Base-by-base conservation (phyloP, 2,113 vertebrate species). In the Pteruthius melanotis region DNA sequence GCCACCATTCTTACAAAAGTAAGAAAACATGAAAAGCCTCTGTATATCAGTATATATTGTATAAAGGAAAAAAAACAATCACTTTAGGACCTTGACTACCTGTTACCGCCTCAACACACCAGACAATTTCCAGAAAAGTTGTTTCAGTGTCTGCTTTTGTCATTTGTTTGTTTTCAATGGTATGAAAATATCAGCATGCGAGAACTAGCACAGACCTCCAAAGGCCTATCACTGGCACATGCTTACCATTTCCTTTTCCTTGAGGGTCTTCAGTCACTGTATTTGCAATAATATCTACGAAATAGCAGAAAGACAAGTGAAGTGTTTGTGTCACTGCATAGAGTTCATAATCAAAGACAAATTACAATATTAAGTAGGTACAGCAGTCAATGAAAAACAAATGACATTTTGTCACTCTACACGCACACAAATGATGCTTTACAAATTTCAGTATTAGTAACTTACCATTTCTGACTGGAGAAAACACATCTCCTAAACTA, bases 401-500 rank as follows among this genome's bases (percentile, higher is more conserved):
- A n/a, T 11, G 3, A 20, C 53, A 49, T 37, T 47, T 30, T 16
- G 9, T 39, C 50, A 28, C 20, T 42, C 42, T 42, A 66, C 3
- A 60, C 6, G 9, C 45, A 82, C 28, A 87, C 17, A 4, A 64
- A 64, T 7, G 3, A 52, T 39, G 21, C 14, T 64, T 79, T 31
- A 59, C 5, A 71, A 26, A 33, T 68, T 37, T 53, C 64, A 64
- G 30, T 60, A 37, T 50, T 63, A 50, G 64, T n/a, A 68, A 97
- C 98, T 98, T 96, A 99, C 99, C 99, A 56, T 99, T 99, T 93
- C 99, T 98, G 53, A 98, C 57, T 15, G 99, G 99, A 96, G 99
- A 99, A 97, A 99, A 99, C 71, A 99, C 83, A 90, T 99, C 99
- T 74, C 98, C 97, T 96, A 99, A 97, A 95, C 99, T 99, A 97